Conservation (phyloP, 2,797 vertebrate species). For the Sphaeramia orbicularis region DNA sequence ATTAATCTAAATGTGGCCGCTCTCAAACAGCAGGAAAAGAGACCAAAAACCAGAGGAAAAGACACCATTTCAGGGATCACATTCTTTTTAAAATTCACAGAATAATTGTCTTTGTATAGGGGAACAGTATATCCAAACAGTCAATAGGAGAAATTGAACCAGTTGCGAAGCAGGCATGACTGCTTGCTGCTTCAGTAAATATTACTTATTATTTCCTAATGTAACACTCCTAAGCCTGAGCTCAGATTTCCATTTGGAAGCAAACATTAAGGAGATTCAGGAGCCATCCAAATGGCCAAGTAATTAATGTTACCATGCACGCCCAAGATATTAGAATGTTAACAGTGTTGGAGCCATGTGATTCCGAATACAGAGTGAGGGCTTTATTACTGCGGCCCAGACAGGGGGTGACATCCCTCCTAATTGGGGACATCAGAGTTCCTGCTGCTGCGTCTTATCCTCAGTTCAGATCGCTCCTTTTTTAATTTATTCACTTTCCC, state of each 20-base stretch:
- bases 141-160: constrained; percentile 89
- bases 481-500: constrained; percentile 95
- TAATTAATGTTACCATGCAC: constrained; percentile 99
- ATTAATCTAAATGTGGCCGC: constrained; percentile 82
- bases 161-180: constrained; percentile 87
- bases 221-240: constrained; percentile 92
- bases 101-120: constrained; percentile 88
- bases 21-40: constrained; percentile 71
- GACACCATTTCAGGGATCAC: constrained; percentile 70
- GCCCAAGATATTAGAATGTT: constrained; percentile 99
- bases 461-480: constrained; percentile 89
- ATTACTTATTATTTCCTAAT: constrained; percentile 94
- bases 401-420: constrained; percentile 98
- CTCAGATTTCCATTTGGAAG: constrained; percentile 95
- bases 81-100: constrained; percentile 89
- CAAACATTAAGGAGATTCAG: constrained; percentile 98
- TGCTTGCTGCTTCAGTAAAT: constrained; percentile 94
- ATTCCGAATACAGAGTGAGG: constrained; percentile 99
- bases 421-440: constrained; percentile 99
- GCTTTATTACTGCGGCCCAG: constrained; percentile 97
- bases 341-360: constrained; percentile 99
- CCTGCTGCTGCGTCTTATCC: constrained; percentile 98
- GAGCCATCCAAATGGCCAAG: constrained; percentile 95
- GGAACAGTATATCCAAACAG: constrained; percentile 88
- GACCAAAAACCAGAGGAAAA: constrained; percentile 31